Conservation (phyloP, 2,888 invertebrate species). For the Amorpha juglandis region DNA sequence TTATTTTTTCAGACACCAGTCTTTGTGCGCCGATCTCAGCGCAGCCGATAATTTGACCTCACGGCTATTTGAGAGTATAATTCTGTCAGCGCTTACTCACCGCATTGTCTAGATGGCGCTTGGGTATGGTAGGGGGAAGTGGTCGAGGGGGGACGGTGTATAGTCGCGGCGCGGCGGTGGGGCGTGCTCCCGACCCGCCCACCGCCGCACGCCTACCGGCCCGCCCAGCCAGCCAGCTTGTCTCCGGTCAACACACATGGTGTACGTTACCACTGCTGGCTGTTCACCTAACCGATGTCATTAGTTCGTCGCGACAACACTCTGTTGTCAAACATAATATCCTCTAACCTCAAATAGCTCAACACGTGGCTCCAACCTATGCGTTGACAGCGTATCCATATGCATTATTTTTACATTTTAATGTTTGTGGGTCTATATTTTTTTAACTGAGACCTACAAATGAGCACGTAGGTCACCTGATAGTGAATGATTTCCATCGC, state of each 20-base stretch:
- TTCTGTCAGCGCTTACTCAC: slow-evolving; percentile 7
- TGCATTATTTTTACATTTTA: no score
- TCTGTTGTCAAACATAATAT: no score
- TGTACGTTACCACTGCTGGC: slow-evolving; percentile 25
- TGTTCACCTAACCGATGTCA: neutral
- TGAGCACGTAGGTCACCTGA: no score
- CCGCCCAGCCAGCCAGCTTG: slow-evolving; percentile 8
- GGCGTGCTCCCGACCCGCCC: slow-evolving; percentile 29
- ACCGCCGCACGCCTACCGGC: slow-evolving; percentile 15
- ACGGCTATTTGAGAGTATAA: neutral
- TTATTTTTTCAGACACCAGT: no score
- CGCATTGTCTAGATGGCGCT: neutral
- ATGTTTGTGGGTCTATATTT: no score
- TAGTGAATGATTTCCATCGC: no score
- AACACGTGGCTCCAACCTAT: no score
- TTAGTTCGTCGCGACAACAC: no score
- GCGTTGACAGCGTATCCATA: no score
- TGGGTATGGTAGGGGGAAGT: neutral
- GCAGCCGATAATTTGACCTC: neutral
- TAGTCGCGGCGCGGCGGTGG: slow-evolving; percentile 14
- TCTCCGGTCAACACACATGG: slow-evolving; percentile 26
- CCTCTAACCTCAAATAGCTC: no score
- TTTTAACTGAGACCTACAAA: no score
- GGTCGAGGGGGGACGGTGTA: neutral
- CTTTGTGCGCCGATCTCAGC: neutral